phyloP scores from a whole-genome alignment of 2,797 vertebrate species.

The Rhodeus uyekii region DNA sequence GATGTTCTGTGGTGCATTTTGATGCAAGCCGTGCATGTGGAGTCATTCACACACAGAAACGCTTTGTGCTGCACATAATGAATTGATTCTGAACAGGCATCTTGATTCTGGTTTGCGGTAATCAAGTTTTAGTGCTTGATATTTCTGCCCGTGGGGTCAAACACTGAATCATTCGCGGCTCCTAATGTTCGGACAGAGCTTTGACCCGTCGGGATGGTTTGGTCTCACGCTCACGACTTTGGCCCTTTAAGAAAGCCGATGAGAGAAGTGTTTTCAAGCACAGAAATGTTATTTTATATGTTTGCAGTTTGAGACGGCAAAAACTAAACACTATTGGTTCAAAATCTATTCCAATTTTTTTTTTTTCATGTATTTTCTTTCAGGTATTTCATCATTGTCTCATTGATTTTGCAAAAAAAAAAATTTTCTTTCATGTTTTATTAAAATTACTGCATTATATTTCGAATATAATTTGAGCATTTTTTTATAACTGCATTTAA shows the following conservation, averaged over 20 bases:
- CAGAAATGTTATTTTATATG: background rate
- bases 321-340: too few relatives aligned
- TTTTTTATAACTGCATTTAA: background rate
- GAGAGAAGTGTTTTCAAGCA: background rate
- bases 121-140: slow-evolving; percentile 1
- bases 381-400: background rate
- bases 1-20: background rate
- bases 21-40: background rate
- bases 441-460: background rate
- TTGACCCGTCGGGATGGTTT: background rate
- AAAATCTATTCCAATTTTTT: background rate
- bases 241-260: background rate
- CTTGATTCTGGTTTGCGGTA: background rate
- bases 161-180: background rate
- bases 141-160: background rate
- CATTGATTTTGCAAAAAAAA: too few relatives aligned
- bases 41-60: background rate
- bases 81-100: background rate
- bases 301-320: background rate
- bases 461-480: background rate
- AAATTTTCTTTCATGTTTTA: too few relatives aligned
- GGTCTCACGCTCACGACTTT: background rate
- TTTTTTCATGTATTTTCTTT: background rate
- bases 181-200: background rate
- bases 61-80: background rate